Percentiles rank a stretch among this genome's conserved stretches.
Evolutionary conservation across 2,113 vertebrate species (phyloP).

Genomic region (Pterophyllum scalare): DNA sequence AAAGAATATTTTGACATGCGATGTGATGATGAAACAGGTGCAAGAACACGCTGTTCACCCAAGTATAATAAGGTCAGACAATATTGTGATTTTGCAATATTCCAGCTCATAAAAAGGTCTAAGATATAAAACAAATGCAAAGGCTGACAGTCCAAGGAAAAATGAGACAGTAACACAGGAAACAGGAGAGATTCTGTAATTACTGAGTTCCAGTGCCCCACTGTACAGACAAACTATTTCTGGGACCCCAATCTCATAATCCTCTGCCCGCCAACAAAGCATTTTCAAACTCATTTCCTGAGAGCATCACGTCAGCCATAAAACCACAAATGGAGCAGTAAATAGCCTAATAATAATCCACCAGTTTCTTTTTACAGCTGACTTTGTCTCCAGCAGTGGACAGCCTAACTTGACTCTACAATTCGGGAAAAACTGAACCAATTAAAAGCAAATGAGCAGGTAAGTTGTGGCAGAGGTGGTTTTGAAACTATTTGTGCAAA

Average conservation of each 20-base stretch:
- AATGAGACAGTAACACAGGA: slow-evolving; percentile 13
- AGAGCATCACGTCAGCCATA: slow-evolving; percentile 55
- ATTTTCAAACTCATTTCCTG: slow-evolving; percentile 70
- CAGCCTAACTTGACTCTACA: slow-evolving; percentile 17
- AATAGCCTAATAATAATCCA: slow-evolving; percentile 62
- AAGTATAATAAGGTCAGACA: not conserved
- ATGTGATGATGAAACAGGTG: not conserved
- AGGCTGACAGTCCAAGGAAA: not conserved
- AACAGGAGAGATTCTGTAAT: slow-evolving; percentile 49
- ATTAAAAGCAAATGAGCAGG: slow-evolving; percentile 31
- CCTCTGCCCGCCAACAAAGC: slow-evolving; percentile 64
- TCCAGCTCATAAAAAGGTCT: not conserved
- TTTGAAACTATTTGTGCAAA: not conserved
- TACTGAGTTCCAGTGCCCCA: slow-evolving; percentile 42
- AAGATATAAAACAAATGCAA: not conserved
- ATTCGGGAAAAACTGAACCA: slow-evolving; percentile 7
- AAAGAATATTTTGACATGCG: not conserved
- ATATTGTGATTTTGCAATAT: not conserved
- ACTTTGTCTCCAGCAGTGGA: slow-evolving; percentile 34
- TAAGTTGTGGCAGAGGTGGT: not conserved
- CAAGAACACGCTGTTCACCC: not conserved
- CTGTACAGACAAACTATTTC: slow-evolving; percentile 61
- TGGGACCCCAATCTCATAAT: slow-evolving; percentile 68
- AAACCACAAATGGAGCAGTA: slow-evolving; percentile 67
- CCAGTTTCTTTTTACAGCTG: slow-evolving; percentile 37